Percentiles rank a stretch among this genome's conserved stretches.
These are phyloP conservation scores for Rhopalosiphum nymphaeae DNA, from an alignment of 2,888 invertebrate species.

Conservation along the genomic window DNA sequence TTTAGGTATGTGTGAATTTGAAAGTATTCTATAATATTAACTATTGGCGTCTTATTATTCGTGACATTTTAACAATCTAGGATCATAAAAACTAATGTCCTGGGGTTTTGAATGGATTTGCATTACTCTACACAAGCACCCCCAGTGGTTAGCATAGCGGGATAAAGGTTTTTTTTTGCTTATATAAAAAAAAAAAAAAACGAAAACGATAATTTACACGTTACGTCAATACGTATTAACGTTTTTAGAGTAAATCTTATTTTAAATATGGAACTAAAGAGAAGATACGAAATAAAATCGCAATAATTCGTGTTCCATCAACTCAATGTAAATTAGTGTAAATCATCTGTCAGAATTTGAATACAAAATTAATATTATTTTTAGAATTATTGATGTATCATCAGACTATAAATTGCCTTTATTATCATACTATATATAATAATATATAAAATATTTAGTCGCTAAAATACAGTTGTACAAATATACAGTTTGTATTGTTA, in stretches of 20 bases:
- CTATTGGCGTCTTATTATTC: neutral
- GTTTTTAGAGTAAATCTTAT: neutral
- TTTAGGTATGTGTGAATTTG: neutral
- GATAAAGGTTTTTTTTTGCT: neutral
- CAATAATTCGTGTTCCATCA: neutral
- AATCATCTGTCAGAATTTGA: neutral
- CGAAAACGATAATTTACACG: neutral
- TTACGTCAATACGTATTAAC: neutral
- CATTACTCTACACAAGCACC: neutral
- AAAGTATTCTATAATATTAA: neutral
- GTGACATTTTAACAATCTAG: neutral
- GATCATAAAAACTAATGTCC: neutral
- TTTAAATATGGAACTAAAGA: neutral
- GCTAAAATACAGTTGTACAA: neutral
- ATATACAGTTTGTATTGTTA: too few relatives aligned
- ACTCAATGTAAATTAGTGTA: neutral
- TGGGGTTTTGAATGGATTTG: neutral
- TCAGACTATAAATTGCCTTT: neutral
- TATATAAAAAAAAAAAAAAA: neutral
- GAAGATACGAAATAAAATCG: neutral
- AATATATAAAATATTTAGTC: too few relatives aligned
- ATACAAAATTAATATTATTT: neutral
- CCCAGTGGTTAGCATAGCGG: neutral
- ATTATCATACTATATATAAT: neutral
- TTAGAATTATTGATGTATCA: neutral